These are phyloP conservation scores for Nanorana parkeri DNA, from an alignment of 2,113 vertebrate genomes.

Conservation along the genomic window DNA sequence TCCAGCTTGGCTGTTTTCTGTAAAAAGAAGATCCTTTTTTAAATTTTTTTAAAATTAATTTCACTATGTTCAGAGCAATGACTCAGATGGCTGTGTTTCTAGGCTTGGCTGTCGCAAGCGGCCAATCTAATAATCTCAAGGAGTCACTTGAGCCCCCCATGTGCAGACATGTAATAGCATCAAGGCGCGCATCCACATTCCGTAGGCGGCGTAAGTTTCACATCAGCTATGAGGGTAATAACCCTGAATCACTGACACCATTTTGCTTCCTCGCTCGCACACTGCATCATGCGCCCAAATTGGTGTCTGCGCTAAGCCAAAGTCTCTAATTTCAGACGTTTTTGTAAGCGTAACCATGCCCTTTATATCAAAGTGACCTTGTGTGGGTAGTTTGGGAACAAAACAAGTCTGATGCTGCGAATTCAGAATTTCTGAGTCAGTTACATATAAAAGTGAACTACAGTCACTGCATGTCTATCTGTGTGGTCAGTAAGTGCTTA, in stretches of 20 bases:
- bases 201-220: slow-evolving; percentile 34
- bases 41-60: neutral
- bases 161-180: slow-evolving; percentile 53
- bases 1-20: neutral
- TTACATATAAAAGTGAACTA: neutral
- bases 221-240: slow-evolving; percentile 33
- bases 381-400: neutral
- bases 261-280: slow-evolving; percentile 15
- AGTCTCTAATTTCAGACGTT: slow-evolving; percentile 30
- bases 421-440: neutral
- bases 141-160: slow-evolving; percentile 51
- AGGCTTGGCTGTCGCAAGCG: slow-evolving; percentile 9
- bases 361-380: slow-evolving; percentile 33
- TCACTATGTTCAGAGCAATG: neutral
- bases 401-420: neutral
- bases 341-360: slow-evolving; percentile 15
- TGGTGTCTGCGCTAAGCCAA: slow-evolving; percentile 29
- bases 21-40: neutral
- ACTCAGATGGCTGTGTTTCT: neutral
- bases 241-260: slow-evolving; percentile 25
- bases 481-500: neutral
- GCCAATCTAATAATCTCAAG: slow-evolving; percentile 45
- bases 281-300: slow-evolving; percentile 27
- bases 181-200: slow-evolving; percentile 46
- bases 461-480: slow-evolving; percentile 3